These are phyloP conservation scores for Heliothis virescens DNA, from an alignment of 1,140 invertebrate genomes.

Conservation along the genomic window DNA sequence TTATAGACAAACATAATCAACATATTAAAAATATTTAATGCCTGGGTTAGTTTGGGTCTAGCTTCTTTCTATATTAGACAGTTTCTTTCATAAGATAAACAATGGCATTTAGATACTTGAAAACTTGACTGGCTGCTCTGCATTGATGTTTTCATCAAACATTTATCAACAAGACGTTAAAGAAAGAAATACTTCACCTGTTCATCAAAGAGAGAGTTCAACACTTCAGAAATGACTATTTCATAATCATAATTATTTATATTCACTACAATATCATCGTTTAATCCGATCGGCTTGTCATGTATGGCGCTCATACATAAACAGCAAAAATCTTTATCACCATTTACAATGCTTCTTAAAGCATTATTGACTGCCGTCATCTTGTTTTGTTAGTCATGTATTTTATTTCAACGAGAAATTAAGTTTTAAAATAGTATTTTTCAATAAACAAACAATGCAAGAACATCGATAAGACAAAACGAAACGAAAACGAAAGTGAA, in stretches of 20 bases:
- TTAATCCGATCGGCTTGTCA: slow-evolving; percentile 53
- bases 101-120: neutral
- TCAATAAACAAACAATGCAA: neutral
- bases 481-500: no score
- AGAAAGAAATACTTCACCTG: slow-evolving; percentile 50
- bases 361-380: slow-evolving; percentile 53
- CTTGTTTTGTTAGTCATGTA: neutral
- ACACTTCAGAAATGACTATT: slow-evolving; percentile 61
- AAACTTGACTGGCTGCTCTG: neutral
- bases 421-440: neutral
- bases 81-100: no score
- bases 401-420: neutral
- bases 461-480: no score
- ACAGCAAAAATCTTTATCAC: slow-evolving; percentile 65
- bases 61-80: no score
- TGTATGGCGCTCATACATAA: slow-evolving; percentile 61
- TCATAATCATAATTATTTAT: slow-evolving; percentile 53
- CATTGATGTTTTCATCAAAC: neutral
- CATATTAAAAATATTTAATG: no score
- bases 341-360: slow-evolving; percentile 61
- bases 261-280: slow-evolving; percentile 65
- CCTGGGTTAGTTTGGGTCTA: no score
- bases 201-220: slow-evolving; percentile 59
- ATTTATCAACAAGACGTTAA: neutral
- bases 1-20: no score